These are phyloP conservation scores for Cremastinae sp. DNA, from an alignment of 2,888 invertebrate species.

Conservation along the genomic window DNA sequence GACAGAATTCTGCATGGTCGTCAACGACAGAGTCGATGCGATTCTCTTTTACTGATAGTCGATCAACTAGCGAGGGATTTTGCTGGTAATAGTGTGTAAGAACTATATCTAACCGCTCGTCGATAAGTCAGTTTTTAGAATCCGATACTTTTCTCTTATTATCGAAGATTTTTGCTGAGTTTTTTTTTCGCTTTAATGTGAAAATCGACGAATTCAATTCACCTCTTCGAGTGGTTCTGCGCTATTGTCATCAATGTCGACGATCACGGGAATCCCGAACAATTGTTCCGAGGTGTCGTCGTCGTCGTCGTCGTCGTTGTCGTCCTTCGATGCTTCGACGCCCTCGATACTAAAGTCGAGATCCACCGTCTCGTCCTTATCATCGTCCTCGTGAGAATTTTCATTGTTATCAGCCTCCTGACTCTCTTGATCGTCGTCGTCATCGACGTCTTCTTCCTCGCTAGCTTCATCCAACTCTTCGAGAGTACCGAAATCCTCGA, in stretches of 20 bases:
- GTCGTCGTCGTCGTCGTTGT: slow-evolving; percentile 70
- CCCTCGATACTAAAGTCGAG: slow-evolving; percentile 64
- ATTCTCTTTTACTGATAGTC: too few species aligned
- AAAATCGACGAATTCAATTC: slow-evolving; percentile 49
- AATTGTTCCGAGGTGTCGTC: slow-evolving; percentile 69
- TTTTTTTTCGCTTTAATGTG: neutral
- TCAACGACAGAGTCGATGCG: too few species aligned
- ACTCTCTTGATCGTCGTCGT: slow-evolving; percentile 63
- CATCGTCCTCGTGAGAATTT: too few species aligned
- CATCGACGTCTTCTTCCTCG: slow-evolving; percentile 63
- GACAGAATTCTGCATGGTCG: too few species aligned
- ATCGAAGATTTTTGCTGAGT: too few species aligned
- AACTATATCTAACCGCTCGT: too few species aligned
- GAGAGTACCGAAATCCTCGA: slow-evolving; percentile 68
- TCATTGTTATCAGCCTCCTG: slow-evolving; percentile 63
- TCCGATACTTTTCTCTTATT: too few species aligned
- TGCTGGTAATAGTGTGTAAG: too few species aligned
- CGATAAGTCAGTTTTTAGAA: too few species aligned
- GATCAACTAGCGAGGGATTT: too few species aligned
- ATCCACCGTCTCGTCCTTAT: too few species aligned
- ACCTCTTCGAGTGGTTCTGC: slow-evolving; percentile 78
- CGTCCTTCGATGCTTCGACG: slow-evolving; percentile 65
- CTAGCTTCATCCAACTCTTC: slow-evolving; percentile 66
- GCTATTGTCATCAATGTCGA: slow-evolving; percentile 73
- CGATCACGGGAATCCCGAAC: slow-evolving; percentile 69